phyloP scores from a whole-genome alignment of 2,113 vertebrate species.

The Sceloporus tristichus region DNA sequence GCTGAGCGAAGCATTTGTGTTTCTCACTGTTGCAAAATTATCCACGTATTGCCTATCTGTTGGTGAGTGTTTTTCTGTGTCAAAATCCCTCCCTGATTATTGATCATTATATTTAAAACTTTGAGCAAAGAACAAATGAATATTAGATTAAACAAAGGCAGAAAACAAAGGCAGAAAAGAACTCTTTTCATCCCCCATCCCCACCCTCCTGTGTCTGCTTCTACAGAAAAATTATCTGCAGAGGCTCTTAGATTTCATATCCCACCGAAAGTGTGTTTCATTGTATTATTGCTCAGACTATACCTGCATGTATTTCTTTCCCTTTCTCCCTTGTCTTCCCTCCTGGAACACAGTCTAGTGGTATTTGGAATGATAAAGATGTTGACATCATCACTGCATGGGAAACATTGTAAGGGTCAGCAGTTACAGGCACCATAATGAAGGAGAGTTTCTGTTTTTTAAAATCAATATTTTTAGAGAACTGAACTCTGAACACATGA shows the following conservation, averaged over 20 bases:
- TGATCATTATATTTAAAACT: neutral
- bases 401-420: no score
- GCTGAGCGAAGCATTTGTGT: no score
- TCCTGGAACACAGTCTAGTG: neutral
- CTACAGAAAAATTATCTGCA: no score
- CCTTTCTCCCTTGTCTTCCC: neutral
- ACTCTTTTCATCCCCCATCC: neutral
- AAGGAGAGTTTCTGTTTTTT: no score
- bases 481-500: no score
- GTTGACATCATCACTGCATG: no score
- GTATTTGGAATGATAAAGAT: neutral
- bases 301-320: neutral
- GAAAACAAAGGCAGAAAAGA: neutral
- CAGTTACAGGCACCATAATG: no score
- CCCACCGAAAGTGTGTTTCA: neutral
- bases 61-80: neutral
- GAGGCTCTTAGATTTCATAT: neutral
- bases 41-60: neutral
- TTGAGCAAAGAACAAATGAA: no score
- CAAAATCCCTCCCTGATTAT: neutral
- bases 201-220: no score
- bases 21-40: neutral
- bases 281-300: neutral
- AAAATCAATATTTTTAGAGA: no score
- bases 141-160: no score